Evolutionary conservation across 1,140 invertebrate genomes (phyloP).

Genomic region (Formica selysi): DNA sequence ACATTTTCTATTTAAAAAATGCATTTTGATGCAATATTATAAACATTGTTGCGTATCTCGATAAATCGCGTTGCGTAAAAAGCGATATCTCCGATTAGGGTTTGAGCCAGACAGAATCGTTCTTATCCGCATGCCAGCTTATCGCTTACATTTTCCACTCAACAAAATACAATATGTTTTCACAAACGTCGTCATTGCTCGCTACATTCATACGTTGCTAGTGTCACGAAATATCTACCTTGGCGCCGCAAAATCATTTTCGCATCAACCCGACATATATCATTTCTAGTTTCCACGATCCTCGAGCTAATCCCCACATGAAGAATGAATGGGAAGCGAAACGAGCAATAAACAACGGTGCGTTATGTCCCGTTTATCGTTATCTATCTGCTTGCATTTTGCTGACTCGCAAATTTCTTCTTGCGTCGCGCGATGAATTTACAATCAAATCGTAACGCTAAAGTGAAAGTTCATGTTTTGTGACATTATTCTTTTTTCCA

Average conservation of each 20-base stretch:
- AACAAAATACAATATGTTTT: slow-evolving; percentile 15
- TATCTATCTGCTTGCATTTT: slow-evolving; percentile 80
- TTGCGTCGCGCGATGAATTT: slow-evolving; percentile 33
- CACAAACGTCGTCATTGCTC: slow-evolving; percentile 14
- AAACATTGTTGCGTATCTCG: background rate
- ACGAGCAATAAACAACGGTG: slow-evolving; percentile 79
- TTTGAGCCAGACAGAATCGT: background rate
- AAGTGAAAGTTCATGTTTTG: slow-evolving; percentile 72
- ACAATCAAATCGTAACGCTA: slow-evolving; percentile 37
- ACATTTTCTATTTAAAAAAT: background rate
- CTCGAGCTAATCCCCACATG: slow-evolving; percentile 42
- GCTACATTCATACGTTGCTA: background rate
- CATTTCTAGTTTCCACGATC: slow-evolving; percentile 42
- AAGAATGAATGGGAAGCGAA: slow-evolving; percentile 62
- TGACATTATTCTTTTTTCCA: slow-evolving; percentile 66
- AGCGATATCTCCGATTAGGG: background rate
- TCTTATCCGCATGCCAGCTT: slow-evolving; percentile 13
- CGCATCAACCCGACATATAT: slow-evolving; percentile 33
- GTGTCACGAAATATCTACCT: slow-evolving; percentile 30
- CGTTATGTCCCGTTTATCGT: slow-evolving; percentile 74
- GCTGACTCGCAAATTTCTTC: slow-evolving; percentile 68
- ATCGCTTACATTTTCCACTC: slow-evolving; percentile 4
- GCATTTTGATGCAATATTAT: background rate
- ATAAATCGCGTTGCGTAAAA: background rate
- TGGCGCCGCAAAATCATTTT: slow-evolving; percentile 26